Conservation (phyloP, 2,888 invertebrate species). For the Dryadula phaetusa region DNA sequence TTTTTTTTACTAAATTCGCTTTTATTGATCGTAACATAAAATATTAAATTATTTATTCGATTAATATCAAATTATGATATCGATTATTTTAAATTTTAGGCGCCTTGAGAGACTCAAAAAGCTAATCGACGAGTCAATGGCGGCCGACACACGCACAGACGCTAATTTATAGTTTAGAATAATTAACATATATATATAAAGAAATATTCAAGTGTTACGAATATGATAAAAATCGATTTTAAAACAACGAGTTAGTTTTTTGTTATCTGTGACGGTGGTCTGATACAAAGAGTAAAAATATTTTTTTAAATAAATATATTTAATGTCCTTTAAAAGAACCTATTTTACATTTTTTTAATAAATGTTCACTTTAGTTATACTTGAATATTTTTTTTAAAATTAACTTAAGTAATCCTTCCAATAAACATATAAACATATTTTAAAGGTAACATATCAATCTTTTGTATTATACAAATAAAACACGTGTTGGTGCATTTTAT, state of each 20-base stretch:
- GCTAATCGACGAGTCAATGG: conserved; percentile 70
- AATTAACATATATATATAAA: background rate
- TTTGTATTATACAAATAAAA: background rate
- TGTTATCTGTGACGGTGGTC: background rate
- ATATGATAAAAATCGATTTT: background rate
- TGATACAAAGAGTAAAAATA: too few species aligned
- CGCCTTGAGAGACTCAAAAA: conserved; percentile 68
- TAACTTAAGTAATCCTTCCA: conserved; percentile 19
- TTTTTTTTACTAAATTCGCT: background rate
- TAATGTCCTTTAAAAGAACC: too few species aligned
- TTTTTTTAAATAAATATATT: too few species aligned
- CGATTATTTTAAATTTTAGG: conserved; percentile 54
- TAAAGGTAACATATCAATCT: conserved; percentile 29
- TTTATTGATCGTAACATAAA: background rate
- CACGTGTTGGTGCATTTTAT: conserved; percentile 9
- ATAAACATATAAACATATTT: conserved; percentile 21
- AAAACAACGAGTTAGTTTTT: background rate
- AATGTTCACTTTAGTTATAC: background rate
- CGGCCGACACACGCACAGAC: conserved; percentile 55
- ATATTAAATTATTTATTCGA: background rate
- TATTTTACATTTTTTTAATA: too few species aligned
- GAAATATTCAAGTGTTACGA: conserved; percentile 3
- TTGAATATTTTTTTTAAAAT: conserved; percentile 30
- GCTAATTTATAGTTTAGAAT: conserved; percentile 1
- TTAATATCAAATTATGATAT: background rate